Percentiles rank a stretch among this genome's conserved stretches.
phyloP scores from a whole-genome alignment of 2,113 vertebrate species.

The Oryzias woworae region DNA sequence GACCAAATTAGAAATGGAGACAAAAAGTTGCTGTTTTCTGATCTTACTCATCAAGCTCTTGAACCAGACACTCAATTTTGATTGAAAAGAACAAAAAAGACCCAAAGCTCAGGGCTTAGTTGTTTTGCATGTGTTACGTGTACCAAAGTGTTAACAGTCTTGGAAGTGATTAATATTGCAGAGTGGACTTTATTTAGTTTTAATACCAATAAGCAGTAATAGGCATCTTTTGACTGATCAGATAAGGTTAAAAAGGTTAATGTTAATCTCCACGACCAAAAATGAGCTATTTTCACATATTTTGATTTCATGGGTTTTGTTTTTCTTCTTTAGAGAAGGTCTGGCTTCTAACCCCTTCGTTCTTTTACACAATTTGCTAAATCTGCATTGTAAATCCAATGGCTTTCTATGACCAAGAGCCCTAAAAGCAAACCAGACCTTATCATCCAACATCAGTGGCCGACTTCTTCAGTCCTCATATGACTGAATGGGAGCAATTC shows the following conservation, averaged over 20 bases:
- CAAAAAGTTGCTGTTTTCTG: not conserved
- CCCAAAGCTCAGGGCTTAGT: conserved; percentile 30
- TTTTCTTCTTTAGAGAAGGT: not conserved
- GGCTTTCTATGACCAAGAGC: conserved; percentile 23
- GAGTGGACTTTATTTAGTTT: not conserved
- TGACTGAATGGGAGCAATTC: conserved; percentile 30
- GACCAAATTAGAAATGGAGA: not conserved
- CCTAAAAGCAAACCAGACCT: conserved; percentile 22
- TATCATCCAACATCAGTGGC: conserved; percentile 31
- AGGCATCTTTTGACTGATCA: no score
- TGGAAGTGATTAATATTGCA: conserved; percentile 56
- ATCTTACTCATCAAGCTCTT: conserved; percentile 36
- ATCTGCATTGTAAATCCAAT: conserved; percentile 6
- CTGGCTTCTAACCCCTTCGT: not conserved
- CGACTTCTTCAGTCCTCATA: conserved; percentile 23
- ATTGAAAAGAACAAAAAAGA: conserved; percentile 12
- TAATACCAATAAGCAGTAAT: no score
- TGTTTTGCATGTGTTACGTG: conserved; percentile 46
- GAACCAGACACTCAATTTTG: conserved; percentile 36
- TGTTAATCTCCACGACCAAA: no score
- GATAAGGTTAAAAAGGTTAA: no score
- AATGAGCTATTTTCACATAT: no score
- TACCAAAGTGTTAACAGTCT: conserved; percentile 47
- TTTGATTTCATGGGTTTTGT: no score
- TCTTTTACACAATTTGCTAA: not conserved